Conservation (phyloP, 1,140 invertebrate species). For the Brachystomella parvula region DNA sequence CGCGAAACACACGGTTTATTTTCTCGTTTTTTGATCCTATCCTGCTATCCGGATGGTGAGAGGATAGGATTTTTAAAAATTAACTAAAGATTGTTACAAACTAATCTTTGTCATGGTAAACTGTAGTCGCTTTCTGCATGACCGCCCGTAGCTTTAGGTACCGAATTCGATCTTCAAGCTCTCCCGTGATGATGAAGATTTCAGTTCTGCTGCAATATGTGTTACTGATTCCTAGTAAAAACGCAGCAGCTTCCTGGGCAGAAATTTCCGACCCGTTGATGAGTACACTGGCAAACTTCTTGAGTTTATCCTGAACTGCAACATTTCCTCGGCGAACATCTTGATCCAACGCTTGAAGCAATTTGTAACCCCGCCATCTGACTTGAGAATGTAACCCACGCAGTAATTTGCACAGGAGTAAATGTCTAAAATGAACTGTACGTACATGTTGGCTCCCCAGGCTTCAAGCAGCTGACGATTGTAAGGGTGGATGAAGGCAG, state of each 20-base stretch:
- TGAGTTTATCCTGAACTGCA: slow-evolving; percentile 13
- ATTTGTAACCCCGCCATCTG: slow-evolving; percentile 21
- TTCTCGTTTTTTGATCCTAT: no score
- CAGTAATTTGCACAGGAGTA: slow-evolving; percentile 38
- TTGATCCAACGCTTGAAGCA: slow-evolving; percentile 22
- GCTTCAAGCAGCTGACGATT: slow-evolving; percentile 37
- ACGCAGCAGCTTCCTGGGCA: slow-evolving; percentile 40
- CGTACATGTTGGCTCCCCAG: slow-evolving; percentile 40
- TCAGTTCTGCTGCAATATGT: slow-evolving; percentile 28
- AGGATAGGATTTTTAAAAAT: no score
- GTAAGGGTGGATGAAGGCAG: slow-evolving; percentile 38
- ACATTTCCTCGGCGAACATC: slow-evolving; percentile 3
- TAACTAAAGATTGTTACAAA: no score
- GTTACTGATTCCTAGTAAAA: slow-evolving; percentile 34
- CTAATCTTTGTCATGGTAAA: no score
- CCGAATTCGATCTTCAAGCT: neutral
- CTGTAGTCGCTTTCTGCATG: no score
- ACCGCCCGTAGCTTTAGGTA: no score
- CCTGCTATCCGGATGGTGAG: no score
- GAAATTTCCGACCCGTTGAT: slow-evolving; percentile 26
- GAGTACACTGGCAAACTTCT: slow-evolving; percentile 9
- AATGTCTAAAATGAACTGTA: slow-evolving; percentile 39
- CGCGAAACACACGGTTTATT: no score
- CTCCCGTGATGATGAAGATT: slow-evolving; percentile 27
- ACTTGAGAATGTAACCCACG: slow-evolving; percentile 30